Base-by-base conservation (phyloP, 2,888 invertebrate genomes). In the Hirtodrosophila duncani region DNA sequence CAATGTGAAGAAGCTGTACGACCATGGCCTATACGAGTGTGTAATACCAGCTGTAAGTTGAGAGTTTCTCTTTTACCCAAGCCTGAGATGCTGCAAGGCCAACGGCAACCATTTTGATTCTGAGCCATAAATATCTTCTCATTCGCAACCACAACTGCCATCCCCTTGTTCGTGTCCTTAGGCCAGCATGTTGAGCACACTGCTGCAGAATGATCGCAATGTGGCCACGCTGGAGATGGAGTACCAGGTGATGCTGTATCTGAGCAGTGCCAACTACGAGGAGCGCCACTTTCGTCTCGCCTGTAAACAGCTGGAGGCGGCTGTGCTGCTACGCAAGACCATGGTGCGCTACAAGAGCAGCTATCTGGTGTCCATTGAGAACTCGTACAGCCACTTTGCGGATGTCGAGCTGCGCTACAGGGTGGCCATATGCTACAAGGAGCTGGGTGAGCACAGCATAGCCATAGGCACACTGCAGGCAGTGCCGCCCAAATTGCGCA, bases 361-460 rank as follows among this genome's bases (percentile, higher is more conserved):
- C 4, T 71, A 67, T 4, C 51, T 84, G 14, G 55, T 68, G 11
- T 68, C 71, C 29, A 80, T 84, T 14, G 86, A 86, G 31, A 69
- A 67, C 2, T 55, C 75, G 0, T 83, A 83, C 42, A 78, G 75
- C 1, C 80, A 84, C 21, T 87, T 86, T 18, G 71, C 70, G 14
- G 92, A 92, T 59, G 88, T 89, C 57, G 93, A 94, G 62, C 89
- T 93, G 9, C 92, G 92, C 71, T 94, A 91, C 80, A 91, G 91
- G 70, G 89, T 93, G 33, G 91, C 94, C 74, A 9, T 60, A 21
- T 94, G 94, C 82, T 89, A 91, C 64, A 86, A 91, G 1, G 90
- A 92, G 61, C 84, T 92, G 60, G 91, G 91, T 52, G 91, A 92
- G 67, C 88, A 88, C 18, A 88, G 89, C 56, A 90, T 92, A 83